A percentile compares a stretch with the other conserved stretches of the same genome.
Evolutionary conservation across 2,113 vertebrate species (phyloP).

Genomic region (Cercocebus atys): DNA sequence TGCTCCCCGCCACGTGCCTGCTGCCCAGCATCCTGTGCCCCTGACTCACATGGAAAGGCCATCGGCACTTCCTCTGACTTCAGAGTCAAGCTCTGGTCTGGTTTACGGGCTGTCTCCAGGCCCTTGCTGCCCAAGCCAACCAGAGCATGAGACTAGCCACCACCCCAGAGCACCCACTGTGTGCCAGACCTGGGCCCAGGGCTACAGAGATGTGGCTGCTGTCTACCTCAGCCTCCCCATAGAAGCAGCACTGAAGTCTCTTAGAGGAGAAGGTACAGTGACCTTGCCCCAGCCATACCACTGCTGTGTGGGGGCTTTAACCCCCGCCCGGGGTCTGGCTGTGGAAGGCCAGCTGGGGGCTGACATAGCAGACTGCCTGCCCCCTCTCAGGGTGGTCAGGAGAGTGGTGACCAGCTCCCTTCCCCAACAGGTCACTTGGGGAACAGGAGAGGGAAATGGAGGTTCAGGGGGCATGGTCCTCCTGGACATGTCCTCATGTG

Average conservation of each 20-base stretch:
- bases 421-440: background rate
- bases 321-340: background rate
- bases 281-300: background rate
- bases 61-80: background rate
- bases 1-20: rapidly evolving
- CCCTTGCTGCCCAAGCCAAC: background rate
- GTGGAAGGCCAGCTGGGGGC: background rate
- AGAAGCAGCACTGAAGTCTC: rapidly evolving
- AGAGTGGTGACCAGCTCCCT: background rate
- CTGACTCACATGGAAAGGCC: background rate
- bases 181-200: background rate
- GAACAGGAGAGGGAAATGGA: background rate
- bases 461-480: background rate
- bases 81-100: background rate
- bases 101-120: background rate
- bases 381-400: too few species aligned
- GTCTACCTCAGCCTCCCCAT: background rate
- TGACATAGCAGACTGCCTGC: background rate
- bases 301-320: background rate
- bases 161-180: background rate
- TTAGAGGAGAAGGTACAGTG: background rate
- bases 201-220: background rate
- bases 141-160: too few species aligned
- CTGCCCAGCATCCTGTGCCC: background rate
- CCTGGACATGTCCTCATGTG: background rate